Base-by-base conservation (phyloP, 2,113 vertebrate genomes). In the Oryzias curvinotus region DNA sequence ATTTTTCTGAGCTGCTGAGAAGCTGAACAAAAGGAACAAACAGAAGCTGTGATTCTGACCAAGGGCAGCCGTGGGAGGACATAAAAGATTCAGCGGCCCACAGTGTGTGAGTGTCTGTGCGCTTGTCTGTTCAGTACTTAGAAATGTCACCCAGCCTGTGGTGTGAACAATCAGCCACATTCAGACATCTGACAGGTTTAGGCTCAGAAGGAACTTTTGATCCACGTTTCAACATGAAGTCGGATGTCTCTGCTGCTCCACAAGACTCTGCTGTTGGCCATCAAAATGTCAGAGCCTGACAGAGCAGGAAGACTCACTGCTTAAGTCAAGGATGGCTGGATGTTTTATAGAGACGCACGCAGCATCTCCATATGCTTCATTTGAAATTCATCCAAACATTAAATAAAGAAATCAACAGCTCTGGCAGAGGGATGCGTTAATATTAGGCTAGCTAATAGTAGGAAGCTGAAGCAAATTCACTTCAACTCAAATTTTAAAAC, bases 51-150 rank as follows among this genome's bases (percentile, higher is more conserved):
- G 69, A 65, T 52, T 5, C 26, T 18, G 58, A n/a, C 46, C 83
- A 75, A 84, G 83, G 75, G 12, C 61, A 55, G 17, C 63, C 71
- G 78, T 76, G 57, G 85, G 85, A 85, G 77, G 63, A 69, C 75
- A 73, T 62, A 78, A 80, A 55, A 48, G 75, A 78, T 54, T 70
- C 41, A 43, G 52, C 28, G 41, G 68, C 60, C 54, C 52, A 55
- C 67, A 13, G 12, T 56, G 55, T 23, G 56, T 45, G 57, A n/a
- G 43, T 8, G 53, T 45, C 12, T 23, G 57, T 56, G 26, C 36
- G 45, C 23, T 1, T 3, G 17, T 1, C 8, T 62, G 30, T 51
- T 53, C 56, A 23, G 46, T 7, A 14, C 25, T 18, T 0, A 63
- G 25, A 45, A 41, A 50, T 2, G 42, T 36, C 66, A 53, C 50